These are phyloP conservation scores for Linhomoeus sp. DNA, from an alignment of 2,888 invertebrate species.

Conservation along the genomic window DNA sequence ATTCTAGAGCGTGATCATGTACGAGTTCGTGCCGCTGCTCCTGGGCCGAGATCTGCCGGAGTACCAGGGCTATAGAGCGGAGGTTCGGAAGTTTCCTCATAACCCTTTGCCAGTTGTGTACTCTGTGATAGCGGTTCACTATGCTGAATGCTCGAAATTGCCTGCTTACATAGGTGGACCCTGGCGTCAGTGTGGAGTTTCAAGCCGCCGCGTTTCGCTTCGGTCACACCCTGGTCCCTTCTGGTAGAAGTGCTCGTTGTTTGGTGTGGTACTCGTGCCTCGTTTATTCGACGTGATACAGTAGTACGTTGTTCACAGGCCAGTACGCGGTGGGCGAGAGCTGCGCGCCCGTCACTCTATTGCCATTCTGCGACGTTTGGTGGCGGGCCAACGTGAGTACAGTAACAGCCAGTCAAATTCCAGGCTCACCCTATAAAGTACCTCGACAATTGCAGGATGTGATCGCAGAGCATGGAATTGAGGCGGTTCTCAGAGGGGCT, in stretches of 20 bases:
- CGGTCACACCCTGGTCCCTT: constrained; percentile 3
- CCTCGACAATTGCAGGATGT: constrained; percentile 1
- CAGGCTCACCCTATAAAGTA: too few relatives aligned
- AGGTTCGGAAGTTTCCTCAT: too few relatives aligned
- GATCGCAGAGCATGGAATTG: not conserved
- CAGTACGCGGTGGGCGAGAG: not conserved
- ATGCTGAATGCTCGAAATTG: too few relatives aligned
- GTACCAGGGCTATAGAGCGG: constrained; percentile 2
- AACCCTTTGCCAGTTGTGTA: too few relatives aligned
- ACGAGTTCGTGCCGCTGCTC: constrained; percentile 5
- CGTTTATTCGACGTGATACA: too few relatives aligned
- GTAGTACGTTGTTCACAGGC: too few relatives aligned
- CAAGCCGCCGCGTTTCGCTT: constrained; percentile 4
- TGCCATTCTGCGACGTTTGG: constrained; percentile 3
- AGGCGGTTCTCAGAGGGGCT: constrained; percentile 1
- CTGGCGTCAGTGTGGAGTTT: not conserved
- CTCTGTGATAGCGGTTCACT: too few relatives aligned
- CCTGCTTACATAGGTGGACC: not conserved
- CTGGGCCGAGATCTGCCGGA: not conserved
- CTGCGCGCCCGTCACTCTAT: not conserved
- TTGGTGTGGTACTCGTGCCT: too few relatives aligned
- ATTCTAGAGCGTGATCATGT: constrained; percentile 7
- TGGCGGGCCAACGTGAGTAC: constrained; percentile 3
- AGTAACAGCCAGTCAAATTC: too few relatives aligned
- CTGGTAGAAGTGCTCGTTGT: not conserved